These are phyloP conservation scores for Amphiprion clarkii DNA, from an alignment of 2,797 vertebrate genomes.

Conservation along the genomic window DNA sequence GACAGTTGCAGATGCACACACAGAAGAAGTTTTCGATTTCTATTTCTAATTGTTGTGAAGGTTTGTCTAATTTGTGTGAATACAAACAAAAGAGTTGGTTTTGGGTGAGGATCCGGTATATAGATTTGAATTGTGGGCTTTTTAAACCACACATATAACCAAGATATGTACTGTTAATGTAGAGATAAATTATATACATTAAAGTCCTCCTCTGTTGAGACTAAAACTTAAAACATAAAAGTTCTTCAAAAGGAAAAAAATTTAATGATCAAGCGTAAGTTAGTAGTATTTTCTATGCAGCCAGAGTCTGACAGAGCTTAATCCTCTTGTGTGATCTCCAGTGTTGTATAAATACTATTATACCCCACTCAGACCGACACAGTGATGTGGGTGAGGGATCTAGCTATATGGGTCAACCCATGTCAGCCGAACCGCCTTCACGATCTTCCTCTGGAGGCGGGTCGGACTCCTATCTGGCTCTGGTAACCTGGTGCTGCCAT, in stretches of 20 bases:
- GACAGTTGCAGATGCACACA: constrained; percentile 73
- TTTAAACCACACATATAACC: constrained; percentile 8
- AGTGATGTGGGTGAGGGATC: too few species aligned
- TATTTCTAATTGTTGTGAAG: constrained; percentile 55
- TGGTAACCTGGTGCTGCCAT: too few species aligned
- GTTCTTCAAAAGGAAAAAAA: not conserved
- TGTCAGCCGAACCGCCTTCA: too few species aligned
- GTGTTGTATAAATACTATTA: too few species aligned
- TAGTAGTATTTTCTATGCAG: not conserved
- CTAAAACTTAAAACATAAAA: not conserved
- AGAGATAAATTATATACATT: not conserved
- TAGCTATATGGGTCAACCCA: too few species aligned
- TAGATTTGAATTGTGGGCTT: constrained; percentile 38
- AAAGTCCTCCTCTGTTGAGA: not conserved
- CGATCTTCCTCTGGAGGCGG: too few species aligned
- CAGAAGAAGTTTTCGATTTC: constrained; percentile 70
- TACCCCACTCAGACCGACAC: too few species aligned
- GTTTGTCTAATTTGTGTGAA: constrained; percentile 68
- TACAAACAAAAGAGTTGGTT: constrained; percentile 74
- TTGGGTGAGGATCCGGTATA: constrained; percentile 55
- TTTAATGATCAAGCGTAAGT: not conserved
- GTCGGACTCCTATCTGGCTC: too few species aligned
- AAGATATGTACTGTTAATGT: constrained; percentile 6
- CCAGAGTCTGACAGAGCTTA: not conserved
- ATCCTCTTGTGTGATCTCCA: not conserved